Base-by-base conservation (phyloP, 2,888 invertebrate species). In the Petrolisthes cinctipes region DNA sequence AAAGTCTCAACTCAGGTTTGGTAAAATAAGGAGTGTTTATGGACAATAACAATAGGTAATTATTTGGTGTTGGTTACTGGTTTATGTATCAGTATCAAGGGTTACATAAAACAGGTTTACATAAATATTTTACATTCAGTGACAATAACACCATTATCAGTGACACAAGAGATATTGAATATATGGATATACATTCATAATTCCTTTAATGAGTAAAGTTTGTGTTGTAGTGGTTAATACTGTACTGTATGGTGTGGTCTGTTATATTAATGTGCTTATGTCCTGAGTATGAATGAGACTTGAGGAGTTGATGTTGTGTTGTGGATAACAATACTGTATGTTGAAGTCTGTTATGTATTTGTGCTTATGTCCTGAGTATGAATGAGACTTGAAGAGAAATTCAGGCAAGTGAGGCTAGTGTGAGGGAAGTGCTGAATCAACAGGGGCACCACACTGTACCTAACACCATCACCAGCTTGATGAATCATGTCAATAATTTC, bases 401-500 rank as follows among this genome's bases (percentile, higher is more conserved):
- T 14, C 61, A 61, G 61, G 61, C 61, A 61, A 76, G 11, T 51
- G 53, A 51, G 76, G 11, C 66, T 66, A 51, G 79, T 56, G 79
- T n/a, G 20, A 79, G 54, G 4, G 56, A 79, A 57, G 61, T 66
- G 20, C 56, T 80, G 57, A 71, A 71, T 71, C 57, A 53, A 54
- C 20, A 71, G 53, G 57, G 54, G 54, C 56, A 53, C 87, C n/a
- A 80, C 79, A 83, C 83, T 87, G 82, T 87, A 87, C 87, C 87
- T 87, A 87, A 71, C 87, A 76, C 81, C 81, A 75, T 87, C 83
- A 83, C 87, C 87, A 61, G 87, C 87, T 53, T 87, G 87, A 57
- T 84, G 87, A 75, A 87, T 87, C 87, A 87, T 87, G 83, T 84
- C 81, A 81, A 87, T 84, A 20, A 87, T 87, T 51, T 87, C 87